Conservation (phyloP, 2,797 vertebrate genomes). For the Smutsia gigantea region DNA sequence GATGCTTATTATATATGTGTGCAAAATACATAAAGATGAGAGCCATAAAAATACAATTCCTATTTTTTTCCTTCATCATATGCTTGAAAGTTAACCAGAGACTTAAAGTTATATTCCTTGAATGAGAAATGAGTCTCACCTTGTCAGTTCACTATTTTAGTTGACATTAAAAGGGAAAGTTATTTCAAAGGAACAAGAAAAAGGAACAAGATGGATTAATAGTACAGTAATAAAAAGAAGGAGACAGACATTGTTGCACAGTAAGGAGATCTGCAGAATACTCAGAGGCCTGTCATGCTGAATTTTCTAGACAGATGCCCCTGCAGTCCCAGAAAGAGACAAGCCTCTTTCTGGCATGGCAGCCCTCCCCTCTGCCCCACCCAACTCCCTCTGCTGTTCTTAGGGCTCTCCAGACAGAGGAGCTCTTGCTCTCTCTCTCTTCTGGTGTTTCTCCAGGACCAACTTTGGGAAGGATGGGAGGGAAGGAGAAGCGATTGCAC, state of each 20-base stretch:
- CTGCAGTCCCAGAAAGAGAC: background rate
- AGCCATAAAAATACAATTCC: background rate
- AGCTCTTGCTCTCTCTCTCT: slow-evolving; percentile 55
- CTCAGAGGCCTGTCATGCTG: background rate
- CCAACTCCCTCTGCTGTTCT: slow-evolving; percentile 21
- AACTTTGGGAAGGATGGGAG: background rate
- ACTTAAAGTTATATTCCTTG: slow-evolving; percentile 39
- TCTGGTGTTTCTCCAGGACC: no score
- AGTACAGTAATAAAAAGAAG: background rate
- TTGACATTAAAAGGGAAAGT: slow-evolving; percentile 49
- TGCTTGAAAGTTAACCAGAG: slow-evolving; percentile 46
- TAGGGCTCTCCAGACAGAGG: slow-evolving; percentile 16
- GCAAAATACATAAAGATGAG: background rate
- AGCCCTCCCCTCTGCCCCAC: background rate
- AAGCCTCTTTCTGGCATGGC: background rate
- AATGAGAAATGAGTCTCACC: slow-evolving; percentile 37
- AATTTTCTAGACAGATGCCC: slow-evolving; percentile 40
- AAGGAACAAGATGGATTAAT: background rate
- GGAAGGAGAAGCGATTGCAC: background rate
- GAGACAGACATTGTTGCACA: background rate
- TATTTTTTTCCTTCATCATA: background rate
- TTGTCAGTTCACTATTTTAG: slow-evolving; percentile 50
- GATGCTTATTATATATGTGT: background rate
- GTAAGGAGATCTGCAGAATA: background rate
- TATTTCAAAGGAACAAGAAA: slow-evolving; percentile 48